Base-by-base conservation (phyloP, 2,888 invertebrate genomes). In the Micropterix aruncella region DNA sequence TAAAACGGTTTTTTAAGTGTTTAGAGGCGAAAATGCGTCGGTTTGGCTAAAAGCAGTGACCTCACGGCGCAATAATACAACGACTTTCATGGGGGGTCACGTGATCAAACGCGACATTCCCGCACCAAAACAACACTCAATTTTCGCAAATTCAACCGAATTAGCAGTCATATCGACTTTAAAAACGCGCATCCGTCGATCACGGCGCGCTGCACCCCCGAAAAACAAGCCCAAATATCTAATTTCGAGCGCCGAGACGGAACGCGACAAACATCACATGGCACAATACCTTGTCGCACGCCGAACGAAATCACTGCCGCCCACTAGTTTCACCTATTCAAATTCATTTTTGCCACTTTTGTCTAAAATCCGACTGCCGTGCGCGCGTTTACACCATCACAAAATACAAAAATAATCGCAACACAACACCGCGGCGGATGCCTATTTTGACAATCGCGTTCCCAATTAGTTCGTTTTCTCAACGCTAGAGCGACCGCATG, bases 71-170 rank as follows among this genome's bases (percentile, higher is more conserved):
- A 27, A 27, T 27, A 27, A 44, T 41, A 37, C 37, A 40, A 37
- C 47, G 43, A 47, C 43, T 45, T 46, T 43, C 45, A 43, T 44
- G 46, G 16, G 38, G 37, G 19, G 46, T 49, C 49, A 49, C 49
- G 49, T 49, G 49, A 49, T 46, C 49, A 46, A 46, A 48, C 48
- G 45, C 43, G 48, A 27, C 27, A 27, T 27, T 42, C 42, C 19
- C 38, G 41, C 44, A 27, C 12, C 27, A 27, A 27, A 27, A 27
- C 27, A 27, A 27, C 12, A 5, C 42, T 45, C 45, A 45, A 47
- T 45, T 43, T 47, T 42, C 37, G 43, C 42, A 37, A 45, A 47
- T 45, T 16, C 36, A 44, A 42, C 39, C 38, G 18, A n/a, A n/a
- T n/a, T n/a, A n/a, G n/a, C n/a, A n/a, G n/a, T n/a, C n/a, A n/a